A percentile compares a stretch with the other conserved stretches of the same genome.
phyloP scores from a whole-genome alignment of 2,888 invertebrate genomes.

The Stenotaenia linearis region DNA sequence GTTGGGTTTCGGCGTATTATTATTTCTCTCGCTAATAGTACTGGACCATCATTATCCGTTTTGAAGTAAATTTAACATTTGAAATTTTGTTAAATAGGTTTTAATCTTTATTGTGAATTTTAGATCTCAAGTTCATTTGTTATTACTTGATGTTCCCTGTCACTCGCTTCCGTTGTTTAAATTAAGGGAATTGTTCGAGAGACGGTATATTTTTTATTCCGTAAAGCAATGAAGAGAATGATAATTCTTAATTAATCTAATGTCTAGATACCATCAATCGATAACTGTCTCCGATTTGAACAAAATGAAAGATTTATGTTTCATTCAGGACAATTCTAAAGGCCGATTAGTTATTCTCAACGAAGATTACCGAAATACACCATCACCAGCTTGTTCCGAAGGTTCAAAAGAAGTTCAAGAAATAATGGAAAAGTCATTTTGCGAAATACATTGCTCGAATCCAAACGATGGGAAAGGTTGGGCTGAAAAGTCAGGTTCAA shows the following conservation, averaged over 20 bases:
- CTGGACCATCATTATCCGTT: slow-evolving; percentile 36
- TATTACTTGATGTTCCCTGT: slow-evolving; percentile 69
- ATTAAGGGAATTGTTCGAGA: slow-evolving; percentile 75
- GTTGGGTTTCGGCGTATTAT: slow-evolving; percentile 73
- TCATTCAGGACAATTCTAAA: slow-evolving; percentile 60
- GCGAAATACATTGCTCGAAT: slow-evolving; percentile 60
- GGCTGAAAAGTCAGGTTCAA: slow-evolving; percentile 65
- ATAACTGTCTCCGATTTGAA: slow-evolving; percentile 52
- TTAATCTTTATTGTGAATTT: not conserved
- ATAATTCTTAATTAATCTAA: not conserved
- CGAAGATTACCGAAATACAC: slow-evolving; percentile 57
- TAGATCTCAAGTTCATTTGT: slow-evolving; percentile 63
- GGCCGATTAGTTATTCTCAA: slow-evolving; percentile 65
- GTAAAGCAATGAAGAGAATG: not conserved
- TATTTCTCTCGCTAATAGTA: slow-evolving; percentile 54
- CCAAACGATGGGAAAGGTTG: slow-evolving; percentile 61
- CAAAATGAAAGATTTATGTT: slow-evolving; percentile 66
- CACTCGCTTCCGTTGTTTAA: slow-evolving; percentile 70
- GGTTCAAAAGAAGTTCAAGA: slow-evolving; percentile 39
- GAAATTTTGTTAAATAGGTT: not conserved
- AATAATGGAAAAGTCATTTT: slow-evolving; percentile 55
- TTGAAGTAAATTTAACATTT: slow-evolving; percentile 36
- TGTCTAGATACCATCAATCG: slow-evolving; percentile 57
- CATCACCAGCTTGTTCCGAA: slow-evolving; percentile 48
- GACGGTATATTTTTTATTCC: slow-evolving; percentile 53